These are phyloP conservation scores for Phortica okadai DNA, from an alignment of 2,888 invertebrate species.

Conservation along the genomic window DNA sequence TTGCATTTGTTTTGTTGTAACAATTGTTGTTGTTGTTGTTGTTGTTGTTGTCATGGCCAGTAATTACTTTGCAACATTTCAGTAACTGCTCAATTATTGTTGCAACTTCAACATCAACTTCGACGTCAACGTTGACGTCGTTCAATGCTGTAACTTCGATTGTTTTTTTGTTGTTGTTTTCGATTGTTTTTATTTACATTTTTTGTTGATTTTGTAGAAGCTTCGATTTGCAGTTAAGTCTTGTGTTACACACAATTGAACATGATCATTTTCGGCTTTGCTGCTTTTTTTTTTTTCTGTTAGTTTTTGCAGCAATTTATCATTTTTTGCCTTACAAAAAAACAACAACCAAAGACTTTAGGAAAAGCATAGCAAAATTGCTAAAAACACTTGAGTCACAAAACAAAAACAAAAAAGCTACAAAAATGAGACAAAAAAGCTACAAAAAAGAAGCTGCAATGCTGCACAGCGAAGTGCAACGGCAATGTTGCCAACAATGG, in stretches of 20 bases:
- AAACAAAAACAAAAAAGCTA: background rate
- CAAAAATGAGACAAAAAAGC: slow-evolving; percentile 6
- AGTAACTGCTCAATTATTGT: slow-evolving; percentile 60
- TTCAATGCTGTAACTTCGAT: slow-evolving; percentile 65
- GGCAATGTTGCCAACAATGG: background rate
- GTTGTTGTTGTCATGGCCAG: background rate
- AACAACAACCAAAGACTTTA: slow-evolving; percentile 5
- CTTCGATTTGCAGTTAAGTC: background rate
- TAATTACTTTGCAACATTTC: slow-evolving; percentile 12
- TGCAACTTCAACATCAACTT: slow-evolving; percentile 55
- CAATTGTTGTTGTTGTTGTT: slow-evolving; percentile 10
- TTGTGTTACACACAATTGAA: slow-evolving; percentile 44
- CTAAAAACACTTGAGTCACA: background rate
- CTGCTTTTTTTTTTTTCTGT: slow-evolving; percentile 41
- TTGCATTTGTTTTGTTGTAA: slow-evolving; percentile 56
- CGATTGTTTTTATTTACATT: background rate
- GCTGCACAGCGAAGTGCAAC: slow-evolving; percentile 5
- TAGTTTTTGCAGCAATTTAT: slow-evolving; percentile 4
- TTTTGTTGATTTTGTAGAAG: background rate
- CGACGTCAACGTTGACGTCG: slow-evolving; percentile 34
- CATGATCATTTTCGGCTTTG: slow-evolving; percentile 63
- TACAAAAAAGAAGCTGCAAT: background rate
- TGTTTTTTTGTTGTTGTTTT: slow-evolving; percentile 49
- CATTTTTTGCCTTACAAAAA: slow-evolving; percentile 10
- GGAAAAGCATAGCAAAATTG: background rate